Evolutionary conservation across 2,113 vertebrate genomes (phyloP), one percentile per base, ranked within the genome.

Genomic region (Passerina amoena): DNA sequence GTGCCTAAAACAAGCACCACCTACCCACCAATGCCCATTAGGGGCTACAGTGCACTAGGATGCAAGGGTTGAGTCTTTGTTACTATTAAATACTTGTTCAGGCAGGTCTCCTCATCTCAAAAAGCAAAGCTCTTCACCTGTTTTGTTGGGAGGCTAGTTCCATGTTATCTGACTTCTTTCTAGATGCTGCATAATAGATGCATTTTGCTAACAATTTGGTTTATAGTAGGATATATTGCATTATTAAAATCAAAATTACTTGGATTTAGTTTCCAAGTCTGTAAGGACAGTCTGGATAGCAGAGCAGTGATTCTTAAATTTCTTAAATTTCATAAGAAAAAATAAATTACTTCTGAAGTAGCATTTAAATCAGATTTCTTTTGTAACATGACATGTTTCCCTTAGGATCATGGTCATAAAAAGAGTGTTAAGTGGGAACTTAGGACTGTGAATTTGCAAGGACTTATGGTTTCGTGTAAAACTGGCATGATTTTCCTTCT

Each of bases 1-100:
- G 10, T 56, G 7, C 37, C 72, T 77, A 21, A 76, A 82, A 11
- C 4, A 28, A 53, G 3, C 31, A 42, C 5, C 3, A 3, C 2
- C 40, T 54, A 7, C 25, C 4, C 18, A 6, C 4, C 31, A 31
- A 1, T 18, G 22, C 10, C 19, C 2, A 0, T 40, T 38, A 51
- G 15, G 38, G 21, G 10, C 21, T 73, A 11, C 21, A 44, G 18
- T 66, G 38, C 38, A 23, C 17, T 25, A 38, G 14, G 69, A 47
- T 24, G 17, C 5, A 4, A 33, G 6, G 6, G 22, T 51, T 77
- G 25, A 30, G 42, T 88, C 30, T 33, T 76, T 31, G 16, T 54
- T 82, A 7, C 7, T 61, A 8, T 59, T 84, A 76, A 72, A 45
- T 76, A 69, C 24, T 69, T 60, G 5, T 45, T 70, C 22, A 65